A percentile compares a stretch with the other conserved stretches of the same genome.
Evolutionary conservation across 1,140 invertebrate genomes (phyloP).

Genomic region (Zophobas morio): DNA sequence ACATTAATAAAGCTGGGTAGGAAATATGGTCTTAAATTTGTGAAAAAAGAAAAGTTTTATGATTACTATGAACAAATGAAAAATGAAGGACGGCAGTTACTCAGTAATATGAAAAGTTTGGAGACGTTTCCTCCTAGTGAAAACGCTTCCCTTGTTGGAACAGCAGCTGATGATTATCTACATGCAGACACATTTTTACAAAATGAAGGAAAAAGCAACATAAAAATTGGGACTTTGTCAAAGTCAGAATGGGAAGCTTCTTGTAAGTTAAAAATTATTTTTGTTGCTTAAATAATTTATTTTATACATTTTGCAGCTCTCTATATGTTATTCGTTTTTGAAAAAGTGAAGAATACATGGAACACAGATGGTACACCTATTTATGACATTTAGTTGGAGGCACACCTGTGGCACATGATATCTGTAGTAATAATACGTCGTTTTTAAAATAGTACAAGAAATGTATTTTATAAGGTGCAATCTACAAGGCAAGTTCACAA

Average conservation of each 20-base stretch:
- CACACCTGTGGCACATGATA: too few relatives aligned
- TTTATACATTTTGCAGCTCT: constrained; percentile 77
- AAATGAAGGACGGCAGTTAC: constrained; percentile 74
- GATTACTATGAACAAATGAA: constrained; percentile 84
- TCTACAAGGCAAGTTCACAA: too few relatives aligned
- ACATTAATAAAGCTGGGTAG: constrained; percentile 86
- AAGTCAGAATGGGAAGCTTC: constrained; percentile 94
- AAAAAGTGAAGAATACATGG: constrained; percentile 81
- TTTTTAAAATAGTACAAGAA: neutral
- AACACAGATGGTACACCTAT: constrained; percentile 75
- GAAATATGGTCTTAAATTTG: constrained; percentile 86
- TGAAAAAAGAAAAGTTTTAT: constrained; percentile 82
- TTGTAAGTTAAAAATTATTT: constrained; percentile 74
- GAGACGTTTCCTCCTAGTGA: constrained; percentile 77
- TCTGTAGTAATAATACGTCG: too few relatives aligned
- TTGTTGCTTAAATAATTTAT: constrained; percentile 26
- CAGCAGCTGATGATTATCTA: constrained; percentile 78
- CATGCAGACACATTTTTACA: constrained; percentile 78
- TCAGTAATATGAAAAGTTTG: constrained; percentile 83
- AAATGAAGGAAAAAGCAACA: constrained; percentile 66
- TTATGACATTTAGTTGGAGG: constrained; percentile 65
- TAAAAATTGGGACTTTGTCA: constrained; percentile 86
- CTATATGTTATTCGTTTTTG: constrained; percentile 89
- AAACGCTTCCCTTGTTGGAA: constrained; percentile 72
- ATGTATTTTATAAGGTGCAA: neutral